phyloP scores from a whole-genome alignment of 2,888 invertebrate genomes.

The Myopa tessellatipennis region DNA sequence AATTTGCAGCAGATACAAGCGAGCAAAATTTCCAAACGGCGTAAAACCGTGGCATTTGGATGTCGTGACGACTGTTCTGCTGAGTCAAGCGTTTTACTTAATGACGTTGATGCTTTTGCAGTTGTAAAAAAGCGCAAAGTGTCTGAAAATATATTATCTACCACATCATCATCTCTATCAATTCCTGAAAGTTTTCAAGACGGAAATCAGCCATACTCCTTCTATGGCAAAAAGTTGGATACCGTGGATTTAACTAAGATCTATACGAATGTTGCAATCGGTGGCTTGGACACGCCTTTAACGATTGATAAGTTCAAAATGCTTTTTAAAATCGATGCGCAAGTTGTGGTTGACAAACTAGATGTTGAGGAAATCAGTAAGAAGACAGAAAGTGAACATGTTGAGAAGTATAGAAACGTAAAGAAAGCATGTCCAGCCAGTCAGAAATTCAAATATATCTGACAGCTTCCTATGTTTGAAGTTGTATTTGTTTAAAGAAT shows the following conservation, averaged over 20 bases:
- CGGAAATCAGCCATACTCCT: constrained; percentile 48
- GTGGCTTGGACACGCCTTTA: constrained; percentile 51
- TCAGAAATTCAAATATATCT: constrained; percentile 48
- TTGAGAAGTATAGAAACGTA: constrained; percentile 44
- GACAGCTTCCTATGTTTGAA: constrained; percentile 33
- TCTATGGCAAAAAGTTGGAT: constrained; percentile 49
- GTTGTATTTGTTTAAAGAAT: constrained; percentile 41
- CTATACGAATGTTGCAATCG: constrained; percentile 55
- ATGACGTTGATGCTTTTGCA: not conserved
- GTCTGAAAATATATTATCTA: constrained; percentile 16
- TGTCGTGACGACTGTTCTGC: constrained; percentile 38
- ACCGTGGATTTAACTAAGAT: constrained; percentile 53
- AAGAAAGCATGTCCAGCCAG: constrained; percentile 55
- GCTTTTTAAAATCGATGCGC: constrained; percentile 53
- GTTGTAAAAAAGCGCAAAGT: constrained; percentile 44
- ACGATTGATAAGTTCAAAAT: constrained; percentile 54
- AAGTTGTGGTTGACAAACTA: constrained; percentile 48
- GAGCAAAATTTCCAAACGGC: constrained; percentile 52
- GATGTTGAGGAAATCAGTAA: constrained; percentile 12
- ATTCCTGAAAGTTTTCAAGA: not conserved
- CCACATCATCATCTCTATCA: not conserved
- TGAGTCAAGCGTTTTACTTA: constrained; percentile 1
- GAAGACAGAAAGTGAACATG: not conserved
- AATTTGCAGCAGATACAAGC: not conserved
- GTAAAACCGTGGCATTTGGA: constrained; percentile 53